Evolutionary conservation across 1,140 invertebrate genomes (phyloP).

Genomic region (Aphelenchoides besseyi): DNA sequence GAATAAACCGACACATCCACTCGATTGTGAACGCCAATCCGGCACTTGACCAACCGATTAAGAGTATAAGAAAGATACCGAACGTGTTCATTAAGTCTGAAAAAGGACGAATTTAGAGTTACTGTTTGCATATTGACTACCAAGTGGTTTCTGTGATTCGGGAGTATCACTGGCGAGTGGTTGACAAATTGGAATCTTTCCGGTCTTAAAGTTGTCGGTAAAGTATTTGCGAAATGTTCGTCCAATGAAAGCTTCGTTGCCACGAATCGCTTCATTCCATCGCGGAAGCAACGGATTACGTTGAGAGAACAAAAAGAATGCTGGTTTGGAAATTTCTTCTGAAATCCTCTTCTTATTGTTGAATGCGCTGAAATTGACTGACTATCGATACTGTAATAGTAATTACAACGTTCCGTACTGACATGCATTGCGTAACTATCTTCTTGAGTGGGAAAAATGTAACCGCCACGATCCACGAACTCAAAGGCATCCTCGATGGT

Average conservation of each 20-base stretch:
- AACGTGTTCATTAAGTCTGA: conserved; percentile 42
- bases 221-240: conserved; percentile 42
- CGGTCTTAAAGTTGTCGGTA: conserved; percentile 25
- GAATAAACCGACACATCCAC: not conserved
- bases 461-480: conserved; percentile 43
- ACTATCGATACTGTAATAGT: conserved; percentile 45
- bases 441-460: conserved; percentile 45
- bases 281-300: conserved; percentile 27
- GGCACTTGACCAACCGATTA: conserved; percentile 32
- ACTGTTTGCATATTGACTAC: conserved; percentile 2
- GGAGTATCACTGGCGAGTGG: not conserved
- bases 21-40: conserved; percentile 28
- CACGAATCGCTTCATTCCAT: conserved; percentile 42
- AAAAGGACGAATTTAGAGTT: not conserved
- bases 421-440: conserved; percentile 32
- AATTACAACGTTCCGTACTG: conserved; percentile 39
- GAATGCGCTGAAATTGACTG: not conserved
- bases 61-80: conserved; percentile 40
- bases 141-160: conserved; percentile 17
- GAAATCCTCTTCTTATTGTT: not conserved
- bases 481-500: conserved; percentile 34
- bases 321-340: conserved; percentile 40
- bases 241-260: conserved; percentile 40
- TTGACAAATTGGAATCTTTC: conserved; percentile 37
- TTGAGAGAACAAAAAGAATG: conserved; percentile 39